phyloP scores from a whole-genome alignment of 1,140 invertebrate species.

The Pygmarrhopalites habei region DNA sequence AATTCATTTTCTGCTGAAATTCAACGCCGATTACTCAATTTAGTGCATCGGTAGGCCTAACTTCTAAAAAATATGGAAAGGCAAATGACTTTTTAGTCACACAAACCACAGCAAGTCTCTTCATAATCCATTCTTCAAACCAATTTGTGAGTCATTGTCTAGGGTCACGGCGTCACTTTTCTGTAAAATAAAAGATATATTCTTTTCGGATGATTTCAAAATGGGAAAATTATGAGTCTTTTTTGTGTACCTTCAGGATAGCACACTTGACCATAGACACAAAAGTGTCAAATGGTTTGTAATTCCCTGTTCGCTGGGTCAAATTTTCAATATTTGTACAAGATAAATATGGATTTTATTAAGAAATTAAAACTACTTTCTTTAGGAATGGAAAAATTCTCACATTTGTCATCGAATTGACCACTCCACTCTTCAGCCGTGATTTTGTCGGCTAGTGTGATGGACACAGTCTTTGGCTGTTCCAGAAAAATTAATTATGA shows the following conservation, averaged over 20 bases:
- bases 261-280: conserved; percentile 50
- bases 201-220: no score
- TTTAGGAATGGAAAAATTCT: no score
- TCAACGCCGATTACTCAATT: no score
- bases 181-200: conserved; percentile 40
- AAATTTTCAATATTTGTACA: conserved; percentile 49
- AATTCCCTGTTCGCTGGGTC: conserved; percentile 51
- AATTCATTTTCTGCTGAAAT: no score
- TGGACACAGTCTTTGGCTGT: conserved; percentile 10
- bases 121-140: no score
- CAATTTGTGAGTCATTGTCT: no score
- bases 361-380: no score
- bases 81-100: no score
- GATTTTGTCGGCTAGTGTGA: conserved; percentile 48
- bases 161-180: conserved; percentile 45
- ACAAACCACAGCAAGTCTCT: no score
- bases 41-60: no score
- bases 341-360: not conserved
- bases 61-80: no score
- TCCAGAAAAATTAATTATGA: not conserved
- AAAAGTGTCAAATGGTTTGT: conserved; percentile 50
- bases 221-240: no score
- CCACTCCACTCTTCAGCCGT: conserved; percentile 50
- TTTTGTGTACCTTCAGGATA: conserved; percentile 45
- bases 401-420: conserved; percentile 48